These are phyloP conservation scores for Leptonema lineaticorne DNA, from an alignment of 1,140 invertebrate species.

Conservation along the genomic window DNA sequence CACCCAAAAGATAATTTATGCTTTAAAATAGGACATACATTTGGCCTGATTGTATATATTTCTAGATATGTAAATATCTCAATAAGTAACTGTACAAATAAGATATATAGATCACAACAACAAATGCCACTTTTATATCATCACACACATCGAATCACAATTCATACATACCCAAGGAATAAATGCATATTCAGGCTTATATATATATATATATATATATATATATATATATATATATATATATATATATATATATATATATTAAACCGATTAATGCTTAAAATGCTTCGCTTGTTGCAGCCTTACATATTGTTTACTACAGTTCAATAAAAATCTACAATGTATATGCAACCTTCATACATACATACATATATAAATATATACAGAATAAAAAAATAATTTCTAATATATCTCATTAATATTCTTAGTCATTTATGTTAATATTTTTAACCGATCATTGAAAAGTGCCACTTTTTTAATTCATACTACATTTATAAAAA, in stretches of 20 bases:
- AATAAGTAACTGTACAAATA: constrained; percentile 36
- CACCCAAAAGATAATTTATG: too few relatives aligned
- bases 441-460: constrained; percentile 41
- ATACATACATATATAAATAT: constrained; percentile 41
- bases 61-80: constrained; percentile 38
- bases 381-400: too few relatives aligned
- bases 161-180: too few relatives aligned
- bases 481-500: constrained; percentile 43
- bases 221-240: too few relatives aligned
- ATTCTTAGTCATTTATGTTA: too few relatives aligned
- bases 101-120: constrained; percentile 34
- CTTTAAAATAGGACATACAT: too few relatives aligned
- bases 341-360: too few relatives aligned
- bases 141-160: too few relatives aligned
- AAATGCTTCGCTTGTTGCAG: neutral
- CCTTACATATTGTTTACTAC: constrained; percentile 4
- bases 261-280: too few relatives aligned
- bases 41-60: too few relatives aligned
- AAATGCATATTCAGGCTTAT: neutral
- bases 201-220: too few relatives aligned
- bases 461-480: constrained; percentile 36
- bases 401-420: constrained; percentile 31
- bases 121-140: constrained; percentile 5
- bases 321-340: constrained; percentile 31
- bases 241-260: too few relatives aligned